Base-by-base conservation (phyloP, 2,888 invertebrate species). In the Mythimna pallens region DNA sequence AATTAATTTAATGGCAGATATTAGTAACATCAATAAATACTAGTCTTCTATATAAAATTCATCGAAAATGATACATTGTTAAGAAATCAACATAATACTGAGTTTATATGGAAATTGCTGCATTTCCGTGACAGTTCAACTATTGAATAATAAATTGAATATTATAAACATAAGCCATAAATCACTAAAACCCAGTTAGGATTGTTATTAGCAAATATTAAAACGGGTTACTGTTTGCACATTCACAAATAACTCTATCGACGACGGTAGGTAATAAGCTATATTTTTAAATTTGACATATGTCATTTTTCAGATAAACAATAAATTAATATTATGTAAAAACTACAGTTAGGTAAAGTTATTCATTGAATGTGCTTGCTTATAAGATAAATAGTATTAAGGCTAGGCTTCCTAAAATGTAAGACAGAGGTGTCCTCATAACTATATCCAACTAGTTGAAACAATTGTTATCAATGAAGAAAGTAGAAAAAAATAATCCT, bases 91-190 rank as follows among this genome's bases (percentile, higher is more conserved):
- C 54, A 73, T 36, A 52, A 54, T 30, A 43, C 8, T 34, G 1
- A 66, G 40, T 78, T 66, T 57, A 67, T 54, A 70, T 65, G 61
- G 43, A 66, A 81, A 66, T 66, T 20, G 9, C 25, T 70, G 77
- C 82, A 66, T 66, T 69, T 66, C 36, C 3, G 52, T 63, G 81
- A 64, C 70, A 63, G 62, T 25, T 58, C 10, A 30, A 52, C 54
- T 61, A 17, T 58, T 62, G 20, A 57, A 64, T 58, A 57, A 62
- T 57, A 78, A 72, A 77, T 65, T 73, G n/a, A 57, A 65, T 62
- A 52, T 25, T 61, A 66, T 69, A 70, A 67, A 77, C 68, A 70
- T 55, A 47, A 34, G 40, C n/a, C 81, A 85, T 88, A 83, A 75
- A 80, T 82, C 77, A 77, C 68, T 40, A 8, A 64, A 75, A 17